phyloP scores from a whole-genome alignment of 53 echinoderm and acorn worm genomes.

The Arbacia lixula region DNA sequence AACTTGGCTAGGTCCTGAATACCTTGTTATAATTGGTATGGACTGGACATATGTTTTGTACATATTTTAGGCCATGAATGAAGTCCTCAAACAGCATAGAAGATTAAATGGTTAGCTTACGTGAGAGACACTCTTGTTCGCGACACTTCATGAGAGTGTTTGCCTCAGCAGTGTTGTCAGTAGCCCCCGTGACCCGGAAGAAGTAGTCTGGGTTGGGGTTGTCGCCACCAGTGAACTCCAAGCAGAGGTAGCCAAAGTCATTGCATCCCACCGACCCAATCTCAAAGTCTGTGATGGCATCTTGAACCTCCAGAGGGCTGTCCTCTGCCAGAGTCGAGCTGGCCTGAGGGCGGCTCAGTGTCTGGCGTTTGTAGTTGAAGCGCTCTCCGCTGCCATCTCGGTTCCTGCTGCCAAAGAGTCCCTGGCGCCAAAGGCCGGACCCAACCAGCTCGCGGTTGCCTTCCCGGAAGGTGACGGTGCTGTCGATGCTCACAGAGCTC shows the following conservation, averaged over 20 bases:
- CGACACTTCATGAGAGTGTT: constrained; percentile 79
- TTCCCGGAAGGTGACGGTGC: constrained; percentile 52
- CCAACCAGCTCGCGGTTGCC: constrained; percentile 81
- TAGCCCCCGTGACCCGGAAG: constrained; percentile 67
- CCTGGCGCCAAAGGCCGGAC: constrained; percentile 84
- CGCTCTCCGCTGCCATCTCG: constrained; percentile 73
- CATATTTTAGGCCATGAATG: too few species aligned
- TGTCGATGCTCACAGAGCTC: constrained; percentile 65
- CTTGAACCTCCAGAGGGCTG: constrained; percentile 59
- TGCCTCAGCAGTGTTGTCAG: constrained; percentile 38
- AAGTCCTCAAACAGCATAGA: too few species aligned
- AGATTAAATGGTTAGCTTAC: constrained; percentile 77
- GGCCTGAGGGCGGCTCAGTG: constrained; percentile 57
- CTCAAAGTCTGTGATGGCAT: constrained; percentile 74
- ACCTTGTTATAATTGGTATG: too few species aligned
- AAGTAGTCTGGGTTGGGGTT: constrained; percentile 77
- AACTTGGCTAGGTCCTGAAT: too few species aligned
- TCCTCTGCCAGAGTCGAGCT: constrained; percentile 71
- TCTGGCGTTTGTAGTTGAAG: constrained; percentile 68
- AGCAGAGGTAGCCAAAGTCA: constrained; percentile 71
- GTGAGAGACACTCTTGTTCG: constrained; percentile 81
- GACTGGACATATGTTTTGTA: too few species aligned
- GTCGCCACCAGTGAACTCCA: constrained; percentile 91
- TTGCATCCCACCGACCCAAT: constrained; percentile 89
- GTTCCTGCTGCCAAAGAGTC: constrained; percentile 81